These are phyloP conservation scores for Heteromyza rotundicornis DNA, from an alignment of 2,888 invertebrate species.

Conservation along the genomic window DNA sequence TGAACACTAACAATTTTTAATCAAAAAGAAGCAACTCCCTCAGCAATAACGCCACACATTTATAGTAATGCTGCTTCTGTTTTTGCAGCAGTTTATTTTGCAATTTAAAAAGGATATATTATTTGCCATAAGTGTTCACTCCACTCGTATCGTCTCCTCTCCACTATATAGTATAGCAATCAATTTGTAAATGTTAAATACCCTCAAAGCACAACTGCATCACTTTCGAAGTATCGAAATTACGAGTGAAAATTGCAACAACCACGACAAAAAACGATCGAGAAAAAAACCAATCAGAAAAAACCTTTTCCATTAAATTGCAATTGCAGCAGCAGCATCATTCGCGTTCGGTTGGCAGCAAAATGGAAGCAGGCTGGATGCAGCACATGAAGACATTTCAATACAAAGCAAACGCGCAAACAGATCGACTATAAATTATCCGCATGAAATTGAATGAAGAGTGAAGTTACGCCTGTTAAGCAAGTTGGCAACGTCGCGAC, in stretches of 20 bases:
- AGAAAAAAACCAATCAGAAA: conserved; percentile 15
- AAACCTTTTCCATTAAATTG: conserved; percentile 34
- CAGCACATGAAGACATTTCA: conserved; percentile 1
- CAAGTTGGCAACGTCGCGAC: neutral
- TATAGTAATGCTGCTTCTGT: conserved; percentile 58
- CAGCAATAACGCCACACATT: conserved; percentile 59
- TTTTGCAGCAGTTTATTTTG: conserved; percentile 44
- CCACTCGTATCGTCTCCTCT: too few relatives aligned
- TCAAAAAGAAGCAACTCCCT: conserved; percentile 44
- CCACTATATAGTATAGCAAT: conserved; percentile 57
- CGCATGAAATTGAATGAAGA: conserved; percentile 7
- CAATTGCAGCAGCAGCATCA: conserved; percentile 26
- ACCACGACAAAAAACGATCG: conserved; percentile 8
- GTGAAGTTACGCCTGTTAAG: conserved; percentile 1
- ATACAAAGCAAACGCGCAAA: neutral
- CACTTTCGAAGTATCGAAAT: neutral
- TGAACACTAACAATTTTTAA: conserved; percentile 38
- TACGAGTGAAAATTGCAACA: conserved; percentile 24
- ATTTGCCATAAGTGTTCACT: conserved; percentile 32
- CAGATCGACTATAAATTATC: conserved; percentile 27
- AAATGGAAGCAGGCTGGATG: conserved; percentile 9
- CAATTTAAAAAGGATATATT: conserved; percentile 31
- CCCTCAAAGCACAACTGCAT: conserved; percentile 21
- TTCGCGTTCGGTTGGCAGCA: conserved; percentile 21
- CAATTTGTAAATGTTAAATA: conserved; percentile 42